Percentiles rank a stretch among this genome's conserved stretches.
These are phyloP conservation scores for Tenthredo scrophulariae DNA, from an alignment of 2,888 invertebrate genomes.

Conservation along the genomic window DNA sequence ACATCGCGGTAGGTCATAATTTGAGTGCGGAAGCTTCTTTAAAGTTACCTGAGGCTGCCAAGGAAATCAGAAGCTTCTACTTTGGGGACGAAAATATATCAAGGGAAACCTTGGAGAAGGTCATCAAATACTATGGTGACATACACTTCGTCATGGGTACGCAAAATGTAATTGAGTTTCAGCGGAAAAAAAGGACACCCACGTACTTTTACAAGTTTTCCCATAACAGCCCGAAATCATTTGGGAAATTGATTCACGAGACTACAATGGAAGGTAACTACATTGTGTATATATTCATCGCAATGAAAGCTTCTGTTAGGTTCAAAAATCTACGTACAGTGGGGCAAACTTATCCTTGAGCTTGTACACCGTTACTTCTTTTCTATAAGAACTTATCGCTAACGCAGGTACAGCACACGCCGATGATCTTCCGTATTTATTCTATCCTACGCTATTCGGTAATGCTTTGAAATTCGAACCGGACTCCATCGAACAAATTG, in stretches of 20 bases:
- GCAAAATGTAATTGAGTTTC: constrained; percentile 75
- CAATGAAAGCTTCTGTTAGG: not conserved
- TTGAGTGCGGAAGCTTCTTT: constrained; percentile 64
- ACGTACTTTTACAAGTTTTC: constrained; percentile 82
- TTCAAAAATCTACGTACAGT: not conserved
- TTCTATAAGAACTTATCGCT: not conserved
- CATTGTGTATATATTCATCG: not conserved
- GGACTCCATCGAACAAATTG: constrained; percentile 64
- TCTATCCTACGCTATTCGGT: not conserved
- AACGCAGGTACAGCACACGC: constrained; percentile 36
- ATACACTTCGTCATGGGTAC: constrained; percentile 79
- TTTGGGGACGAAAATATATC: constrained; percentile 77
- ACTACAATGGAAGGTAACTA: not conserved
- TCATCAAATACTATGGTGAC: constrained; percentile 80
- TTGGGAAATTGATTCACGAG: not conserved
- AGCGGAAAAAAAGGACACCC: constrained; percentile 77
- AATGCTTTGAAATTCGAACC: constrained; percentile 55
- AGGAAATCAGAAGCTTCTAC: constrained; percentile 78
- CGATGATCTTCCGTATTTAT: constrained; percentile 43
- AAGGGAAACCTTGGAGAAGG: constrained; percentile 73
- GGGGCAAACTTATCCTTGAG: not conserved
- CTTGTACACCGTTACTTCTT: not conserved
- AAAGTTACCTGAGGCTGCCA: constrained; percentile 68
- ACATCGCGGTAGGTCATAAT: constrained; percentile 75
- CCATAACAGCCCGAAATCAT: constrained; percentile 73